Evolutionary conservation across 2,888 invertebrate species (phyloP).

Genomic region (Drosophila bunnanda): DNA sequence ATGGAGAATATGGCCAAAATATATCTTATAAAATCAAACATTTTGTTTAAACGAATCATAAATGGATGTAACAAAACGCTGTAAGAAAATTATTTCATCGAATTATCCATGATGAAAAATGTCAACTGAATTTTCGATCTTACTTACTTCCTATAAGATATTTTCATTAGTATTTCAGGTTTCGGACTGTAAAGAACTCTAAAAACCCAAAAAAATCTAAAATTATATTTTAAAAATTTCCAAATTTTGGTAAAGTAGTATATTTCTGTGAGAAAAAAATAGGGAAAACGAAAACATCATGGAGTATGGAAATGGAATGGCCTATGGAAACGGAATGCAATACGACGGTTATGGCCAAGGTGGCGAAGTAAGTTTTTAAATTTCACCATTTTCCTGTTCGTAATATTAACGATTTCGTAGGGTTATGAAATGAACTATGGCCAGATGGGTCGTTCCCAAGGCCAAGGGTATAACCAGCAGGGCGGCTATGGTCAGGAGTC

Average conservation of each 20-base stretch:
- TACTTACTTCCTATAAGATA: accelerated
- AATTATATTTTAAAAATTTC: constrained; percentile 11
- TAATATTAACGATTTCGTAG: background rate
- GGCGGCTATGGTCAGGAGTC: constrained; percentile 56
- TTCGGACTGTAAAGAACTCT: constrained; percentile 56
- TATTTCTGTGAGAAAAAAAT: constrained; percentile 1
- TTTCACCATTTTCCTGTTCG: no score
- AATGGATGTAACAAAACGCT: background rate
- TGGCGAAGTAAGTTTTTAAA: constrained; percentile 43
- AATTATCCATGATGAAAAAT: constrained; percentile 8
- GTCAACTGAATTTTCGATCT: background rate
- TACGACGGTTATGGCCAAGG: constrained; percentile 57
- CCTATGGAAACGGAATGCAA: constrained; percentile 58
- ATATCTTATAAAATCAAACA: background rate
- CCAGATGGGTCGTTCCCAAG: constrained; percentile 23
- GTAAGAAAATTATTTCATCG: constrained; percentile 4
- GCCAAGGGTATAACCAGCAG: constrained; percentile 42
- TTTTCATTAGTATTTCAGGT: constrained; percentile 38
- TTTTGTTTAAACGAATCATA: background rate
- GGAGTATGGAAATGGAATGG: constrained; percentile 62
- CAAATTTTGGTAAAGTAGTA: constrained; percentile 2
- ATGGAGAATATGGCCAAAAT: no score
- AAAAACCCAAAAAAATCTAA: constrained; percentile 19
- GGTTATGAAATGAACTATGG: constrained; percentile 28
- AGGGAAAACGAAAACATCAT: constrained; percentile 28